phyloP scores from a whole-genome alignment of 2,797 vertebrate species.

The Hemitrygon akajei region DNA sequence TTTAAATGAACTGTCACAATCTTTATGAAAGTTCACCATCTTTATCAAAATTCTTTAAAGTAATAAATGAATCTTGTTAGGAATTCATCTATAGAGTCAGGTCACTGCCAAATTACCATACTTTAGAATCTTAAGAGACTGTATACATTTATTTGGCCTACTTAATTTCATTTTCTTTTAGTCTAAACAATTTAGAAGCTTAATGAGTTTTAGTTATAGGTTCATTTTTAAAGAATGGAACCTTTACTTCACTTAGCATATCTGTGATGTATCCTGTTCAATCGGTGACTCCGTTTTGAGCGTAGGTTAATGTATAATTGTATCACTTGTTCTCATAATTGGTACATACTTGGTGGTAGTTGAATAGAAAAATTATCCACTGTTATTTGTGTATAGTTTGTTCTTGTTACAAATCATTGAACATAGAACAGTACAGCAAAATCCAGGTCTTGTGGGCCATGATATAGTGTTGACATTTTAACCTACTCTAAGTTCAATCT shows the following conservation, averaged over 20 bases:
- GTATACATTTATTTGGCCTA: conserved; percentile 5
- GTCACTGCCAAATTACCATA: conserved; percentile 31
- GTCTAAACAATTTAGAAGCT: conserved; percentile 7
- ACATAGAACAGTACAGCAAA: too few species aligned
- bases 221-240: neutral
- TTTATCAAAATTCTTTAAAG: conserved; percentile 30
- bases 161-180: conserved; percentile 16
- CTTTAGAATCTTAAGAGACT: conserved; percentile 1
- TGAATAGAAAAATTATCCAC: neutral
- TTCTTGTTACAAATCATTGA: neutral
- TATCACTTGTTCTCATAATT: neutral
- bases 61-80: conserved; percentile 24
- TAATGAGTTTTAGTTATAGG: neutral
- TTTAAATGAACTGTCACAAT: conserved; percentile 35
- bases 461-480: too few species aligned
- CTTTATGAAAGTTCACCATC: conserved; percentile 20
- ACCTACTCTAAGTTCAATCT: too few species aligned
- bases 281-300: neutral
- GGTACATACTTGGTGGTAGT: neutral
- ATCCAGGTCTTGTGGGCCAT: too few species aligned
- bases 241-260: neutral
- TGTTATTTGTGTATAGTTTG: neutral
- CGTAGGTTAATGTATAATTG: neutral
- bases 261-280: neutral
- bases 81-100: conserved; percentile 4